These are phyloP conservation scores for Micrasema minimum DNA, from an alignment of 1,140 invertebrate genomes.

Conservation along the genomic window DNA sequence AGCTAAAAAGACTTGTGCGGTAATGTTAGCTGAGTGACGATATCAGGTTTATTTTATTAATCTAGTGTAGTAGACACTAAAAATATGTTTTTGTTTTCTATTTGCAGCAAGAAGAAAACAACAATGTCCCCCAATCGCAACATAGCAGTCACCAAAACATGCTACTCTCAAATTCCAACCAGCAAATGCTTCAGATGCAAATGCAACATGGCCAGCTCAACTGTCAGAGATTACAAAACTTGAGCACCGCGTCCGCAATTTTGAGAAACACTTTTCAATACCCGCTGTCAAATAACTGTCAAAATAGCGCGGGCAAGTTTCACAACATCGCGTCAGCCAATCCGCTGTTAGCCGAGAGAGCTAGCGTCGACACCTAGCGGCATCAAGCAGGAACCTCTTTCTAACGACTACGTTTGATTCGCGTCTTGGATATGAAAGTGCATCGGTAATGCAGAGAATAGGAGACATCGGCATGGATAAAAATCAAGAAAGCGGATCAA, in stretches of 20 bases:
- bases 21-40: no score
- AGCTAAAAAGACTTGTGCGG: no score
- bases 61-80: no score
- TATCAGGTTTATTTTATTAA: no score
- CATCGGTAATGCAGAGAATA: conserved; percentile 63
- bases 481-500: conserved; percentile 65
- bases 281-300: conserved; percentile 40
- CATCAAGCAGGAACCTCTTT: conserved; percentile 66
- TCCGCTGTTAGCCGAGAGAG: conserved; percentile 78
- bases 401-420: conserved; percentile 64
- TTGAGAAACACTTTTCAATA: conserved; percentile 48
- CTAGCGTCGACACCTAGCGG: conserved; percentile 68
- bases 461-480: conserved; percentile 65
- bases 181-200: conserved; percentile 56
- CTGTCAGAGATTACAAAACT: conserved; percentile 60
- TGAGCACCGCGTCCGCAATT: conserved; percentile 59
- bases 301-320: conserved; percentile 73
- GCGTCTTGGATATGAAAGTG: conserved; percentile 64
- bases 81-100: conserved; percentile 13
- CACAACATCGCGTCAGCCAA: conserved; percentile 86
- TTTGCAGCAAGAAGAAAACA: conserved; percentile 67
- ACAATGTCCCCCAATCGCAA: conserved; percentile 61
- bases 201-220: conserved; percentile 61
- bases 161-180: conserved; percentile 38
- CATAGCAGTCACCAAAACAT: conserved; percentile 56